These are phyloP conservation scores for Cinclus mexicanus DNA, from an alignment of 2,113 vertebrate genomes.

Conservation along the genomic window DNA sequence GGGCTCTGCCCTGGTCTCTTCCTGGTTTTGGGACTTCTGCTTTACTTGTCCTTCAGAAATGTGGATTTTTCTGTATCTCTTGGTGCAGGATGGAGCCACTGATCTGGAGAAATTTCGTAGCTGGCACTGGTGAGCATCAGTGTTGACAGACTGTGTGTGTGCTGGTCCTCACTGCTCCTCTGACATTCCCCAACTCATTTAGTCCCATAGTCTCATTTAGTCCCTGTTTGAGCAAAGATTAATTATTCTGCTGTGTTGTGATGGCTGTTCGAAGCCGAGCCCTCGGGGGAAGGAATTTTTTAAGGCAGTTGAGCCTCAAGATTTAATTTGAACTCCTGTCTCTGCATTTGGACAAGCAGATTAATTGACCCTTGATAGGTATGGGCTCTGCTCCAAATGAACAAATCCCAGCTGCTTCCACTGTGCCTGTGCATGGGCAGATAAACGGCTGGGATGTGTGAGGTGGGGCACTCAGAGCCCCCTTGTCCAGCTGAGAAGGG, in stretches of 20 bases:
- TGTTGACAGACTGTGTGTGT: background rate
- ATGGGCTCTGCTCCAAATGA: background rate
- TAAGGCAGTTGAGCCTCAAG: background rate
- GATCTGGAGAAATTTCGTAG: background rate
- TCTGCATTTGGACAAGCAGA: background rate
- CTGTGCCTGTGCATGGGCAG: background rate
- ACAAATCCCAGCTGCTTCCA: background rate
- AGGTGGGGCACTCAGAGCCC: background rate
- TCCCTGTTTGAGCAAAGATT: background rate
- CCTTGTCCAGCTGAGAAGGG: background rate
- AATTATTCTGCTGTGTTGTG: background rate
- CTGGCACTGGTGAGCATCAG: background rate
- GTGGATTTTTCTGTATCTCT: background rate
- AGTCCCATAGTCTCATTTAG: background rate
- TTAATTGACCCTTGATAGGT: background rate
- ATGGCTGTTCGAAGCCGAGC: background rate
- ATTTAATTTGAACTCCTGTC: background rate
- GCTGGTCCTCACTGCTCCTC: background rate
- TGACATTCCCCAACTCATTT: background rate
- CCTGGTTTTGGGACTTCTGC: background rate
- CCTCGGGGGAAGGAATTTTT: background rate
- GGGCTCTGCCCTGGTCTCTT: background rate
- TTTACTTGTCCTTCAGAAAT: background rate
- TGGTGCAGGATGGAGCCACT: background rate
- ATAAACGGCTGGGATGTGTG: fast-evolving